Percentiles rank a stretch among this genome's conserved stretches.
These are phyloP conservation scores for Moxostoma hubbsi DNA, from an alignment of 2,797 vertebrate genomes.

Conservation along the genomic window DNA sequence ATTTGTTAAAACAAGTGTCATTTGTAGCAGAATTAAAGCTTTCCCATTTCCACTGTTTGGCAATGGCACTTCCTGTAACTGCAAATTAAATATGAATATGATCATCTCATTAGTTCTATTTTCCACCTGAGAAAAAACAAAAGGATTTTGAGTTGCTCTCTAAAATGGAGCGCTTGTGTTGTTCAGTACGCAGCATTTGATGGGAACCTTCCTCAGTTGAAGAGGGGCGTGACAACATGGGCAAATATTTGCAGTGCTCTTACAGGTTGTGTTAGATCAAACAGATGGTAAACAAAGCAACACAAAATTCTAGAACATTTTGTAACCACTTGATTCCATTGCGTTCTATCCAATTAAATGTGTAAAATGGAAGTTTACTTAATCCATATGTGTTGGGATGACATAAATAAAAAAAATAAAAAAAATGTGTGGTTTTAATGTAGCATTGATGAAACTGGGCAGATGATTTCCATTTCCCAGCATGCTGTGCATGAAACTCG, in stretches of 20 bases:
- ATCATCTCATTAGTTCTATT: not conserved
- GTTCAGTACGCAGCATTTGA: conserved; percentile 4
- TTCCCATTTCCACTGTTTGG: too few relatives aligned
- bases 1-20: too few relatives aligned
- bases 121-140: not conserved
- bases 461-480: too few relatives aligned
- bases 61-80: not conserved
- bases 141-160: not conserved
- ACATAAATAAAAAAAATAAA: too few relatives aligned
- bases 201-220: not conserved
- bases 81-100: not conserved
- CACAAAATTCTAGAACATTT: not conserved
- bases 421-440: too few relatives aligned
- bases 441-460: too few relatives aligned
- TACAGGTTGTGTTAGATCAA: conserved; percentile 61
- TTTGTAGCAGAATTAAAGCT: not conserved
- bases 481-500: too few relatives aligned
- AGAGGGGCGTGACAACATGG: conserved; percentile 39
- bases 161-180: not conserved
- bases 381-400: too few relatives aligned
- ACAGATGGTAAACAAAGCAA: conserved; percentile 1
- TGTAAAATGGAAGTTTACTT: too few relatives aligned
- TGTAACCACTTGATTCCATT: too few relatives aligned
- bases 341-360: too few relatives aligned
- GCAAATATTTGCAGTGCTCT: conserved; percentile 53